Conservation (phyloP, 2,113 vertebrate genomes). For the Nesoenas mayeri region DNA sequence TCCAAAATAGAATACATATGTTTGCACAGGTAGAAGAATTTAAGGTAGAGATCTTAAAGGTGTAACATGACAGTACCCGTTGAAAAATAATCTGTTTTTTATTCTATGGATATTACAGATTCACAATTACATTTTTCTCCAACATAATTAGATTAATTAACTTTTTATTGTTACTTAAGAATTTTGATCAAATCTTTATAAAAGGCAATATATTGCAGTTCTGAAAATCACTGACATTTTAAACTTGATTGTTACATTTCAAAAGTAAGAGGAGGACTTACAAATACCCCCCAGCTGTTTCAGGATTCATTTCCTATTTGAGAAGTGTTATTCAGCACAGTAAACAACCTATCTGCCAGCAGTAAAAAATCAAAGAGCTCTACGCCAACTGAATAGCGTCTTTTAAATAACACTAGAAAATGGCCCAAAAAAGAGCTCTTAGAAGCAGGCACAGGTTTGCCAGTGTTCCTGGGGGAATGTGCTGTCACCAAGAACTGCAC, state of each 20-base stretch:
- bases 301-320: not conserved
- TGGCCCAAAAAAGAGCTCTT: not conserved
- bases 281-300: not conserved
- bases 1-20: not conserved
- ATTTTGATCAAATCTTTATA: not conserved
- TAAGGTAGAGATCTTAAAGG: not conserved
- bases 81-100: not conserved
- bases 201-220: not conserved
- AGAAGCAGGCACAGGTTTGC: not conserved
- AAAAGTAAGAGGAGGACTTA: not conserved
- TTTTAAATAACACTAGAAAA: not conserved
- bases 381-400: not conserved
- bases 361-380: not conserved
- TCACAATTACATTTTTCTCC: not conserved
- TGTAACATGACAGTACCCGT: not conserved
- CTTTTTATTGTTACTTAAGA: not conserved
- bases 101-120: not conserved
- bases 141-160: not conserved
- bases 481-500: not conserved
- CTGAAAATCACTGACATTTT: not conserved
- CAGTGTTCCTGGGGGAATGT: not conserved
- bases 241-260: not conserved
- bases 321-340: not conserved
- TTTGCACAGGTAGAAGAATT: not conserved
- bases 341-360: not conserved